Percentiles rank a stretch among this genome's conserved stretches.
Evolutionary conservation across 2,797 vertebrate species (phyloP).

Genomic region (Hoplostethus atlanticus): DNA sequence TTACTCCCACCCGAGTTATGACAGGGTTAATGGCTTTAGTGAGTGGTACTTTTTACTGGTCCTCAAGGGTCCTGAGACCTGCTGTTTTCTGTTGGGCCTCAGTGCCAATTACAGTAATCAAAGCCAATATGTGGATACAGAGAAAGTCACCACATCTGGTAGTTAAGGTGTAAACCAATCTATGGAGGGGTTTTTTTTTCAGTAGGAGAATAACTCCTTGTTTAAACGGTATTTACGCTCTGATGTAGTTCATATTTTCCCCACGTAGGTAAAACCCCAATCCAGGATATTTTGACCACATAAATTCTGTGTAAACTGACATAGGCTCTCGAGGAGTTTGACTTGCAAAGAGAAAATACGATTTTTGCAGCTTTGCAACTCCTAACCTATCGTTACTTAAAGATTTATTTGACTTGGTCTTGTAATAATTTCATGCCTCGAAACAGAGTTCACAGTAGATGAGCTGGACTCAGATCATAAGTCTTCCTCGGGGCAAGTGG

Average conservation of each 20-base stretch:
- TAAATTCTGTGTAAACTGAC: not conserved
- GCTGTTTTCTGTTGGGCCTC: constrained; percentile 66
- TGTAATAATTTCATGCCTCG: no score
- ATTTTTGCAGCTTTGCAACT: not conserved
- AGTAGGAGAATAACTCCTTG: constrained; percentile 68
- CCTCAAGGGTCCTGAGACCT: constrained; percentile 31
- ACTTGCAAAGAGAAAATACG: not conserved
- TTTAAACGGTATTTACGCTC: constrained; percentile 43
- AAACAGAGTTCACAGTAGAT: no score
- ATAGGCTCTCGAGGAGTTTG: not conserved
- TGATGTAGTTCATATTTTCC: constrained; percentile 13
- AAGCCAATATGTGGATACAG: constrained; percentile 55
- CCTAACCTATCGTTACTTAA: no score
- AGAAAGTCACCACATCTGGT: constrained; percentile 64
- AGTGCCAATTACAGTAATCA: constrained; percentile 78
- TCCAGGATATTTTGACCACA: not conserved
- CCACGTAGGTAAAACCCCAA: constrained; percentile 31
- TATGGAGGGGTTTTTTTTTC: constrained; percentile 36
- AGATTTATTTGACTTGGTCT: no score
- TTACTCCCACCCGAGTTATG: constrained; percentile 57
- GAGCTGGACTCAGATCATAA: no score
- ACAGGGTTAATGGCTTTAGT: constrained; percentile 72
- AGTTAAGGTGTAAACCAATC: constrained; percentile 63
- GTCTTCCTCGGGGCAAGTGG: no score
- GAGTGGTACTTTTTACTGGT: constrained; percentile 58